Evolutionary conservation across 2,797 vertebrate species (phyloP).

Genomic region (Peromyscus attwateri): DNA sequence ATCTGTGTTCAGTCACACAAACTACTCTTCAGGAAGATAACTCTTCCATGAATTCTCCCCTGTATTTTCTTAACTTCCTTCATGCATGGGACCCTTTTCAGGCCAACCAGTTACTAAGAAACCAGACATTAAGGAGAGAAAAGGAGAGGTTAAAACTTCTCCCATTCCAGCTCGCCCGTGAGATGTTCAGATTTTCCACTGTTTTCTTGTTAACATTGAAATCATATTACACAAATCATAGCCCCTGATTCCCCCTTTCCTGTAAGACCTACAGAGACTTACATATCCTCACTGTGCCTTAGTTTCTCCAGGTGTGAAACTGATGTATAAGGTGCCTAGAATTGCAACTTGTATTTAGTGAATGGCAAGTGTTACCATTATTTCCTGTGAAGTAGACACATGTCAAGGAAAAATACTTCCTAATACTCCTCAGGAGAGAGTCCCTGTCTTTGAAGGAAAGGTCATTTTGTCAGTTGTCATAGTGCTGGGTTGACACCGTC

Average conservation of each 20-base stretch:
- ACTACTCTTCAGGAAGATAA: slow-evolving; percentile 10
- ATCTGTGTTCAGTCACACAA: slow-evolving; percentile 21
- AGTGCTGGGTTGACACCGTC: background rate
- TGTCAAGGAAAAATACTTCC: background rate
- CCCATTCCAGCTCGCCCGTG: background rate
- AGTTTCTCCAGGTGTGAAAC: background rate
- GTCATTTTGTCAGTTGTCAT: background rate
- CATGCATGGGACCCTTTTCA: background rate
- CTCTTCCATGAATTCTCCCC: background rate
- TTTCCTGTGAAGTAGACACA: background rate
- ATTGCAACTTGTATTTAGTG: background rate
- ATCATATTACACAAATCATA: background rate
- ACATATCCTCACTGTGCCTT: background rate
- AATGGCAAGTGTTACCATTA: background rate
- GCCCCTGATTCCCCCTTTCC: background rate
- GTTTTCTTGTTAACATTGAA: background rate
- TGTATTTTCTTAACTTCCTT: background rate
- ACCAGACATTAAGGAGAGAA: background rate
- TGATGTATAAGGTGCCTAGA: background rate
- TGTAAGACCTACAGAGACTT: background rate
- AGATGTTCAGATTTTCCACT: background rate
- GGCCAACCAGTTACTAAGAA: background rate
- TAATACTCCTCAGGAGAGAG: background rate
- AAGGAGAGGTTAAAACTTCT: background rate
- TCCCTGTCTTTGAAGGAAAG: background rate